Conservation (phyloP, 1,140 invertebrate species). For the Trichonephila clavata region DNA sequence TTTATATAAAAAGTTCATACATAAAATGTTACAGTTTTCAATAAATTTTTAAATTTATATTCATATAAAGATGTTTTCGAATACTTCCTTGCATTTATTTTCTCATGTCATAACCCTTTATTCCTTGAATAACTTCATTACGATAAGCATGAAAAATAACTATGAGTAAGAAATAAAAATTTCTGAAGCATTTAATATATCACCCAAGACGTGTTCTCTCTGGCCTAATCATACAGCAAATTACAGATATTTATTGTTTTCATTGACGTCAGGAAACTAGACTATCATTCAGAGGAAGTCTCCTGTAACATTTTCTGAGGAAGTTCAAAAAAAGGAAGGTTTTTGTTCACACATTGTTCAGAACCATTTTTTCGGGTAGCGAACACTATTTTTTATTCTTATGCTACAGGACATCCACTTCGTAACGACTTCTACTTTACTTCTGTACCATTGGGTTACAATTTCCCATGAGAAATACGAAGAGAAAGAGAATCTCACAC, state of each 20-base stretch:
- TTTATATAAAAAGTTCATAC: too few relatives aligned
- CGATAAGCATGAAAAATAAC: too few relatives aligned
- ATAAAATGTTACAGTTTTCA: too few relatives aligned
- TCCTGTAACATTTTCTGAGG: not conserved
- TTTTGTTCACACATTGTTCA: constrained; percentile 21
- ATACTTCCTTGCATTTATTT: too few relatives aligned
- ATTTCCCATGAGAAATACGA: constrained; percentile 36
- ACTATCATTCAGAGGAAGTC: not conserved
- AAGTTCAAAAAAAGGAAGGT: not conserved
- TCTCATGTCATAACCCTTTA: too few relatives aligned
- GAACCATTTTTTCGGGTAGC: constrained; percentile 41
- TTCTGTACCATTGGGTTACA: constrained; percentile 20
- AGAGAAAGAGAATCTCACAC: not conserved
- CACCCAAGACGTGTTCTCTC: not conserved
- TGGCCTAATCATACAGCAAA: constrained; percentile 1
- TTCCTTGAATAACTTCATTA: too few relatives aligned
- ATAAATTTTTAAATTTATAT: too few relatives aligned
- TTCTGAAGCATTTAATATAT: not conserved
- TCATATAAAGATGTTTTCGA: too few relatives aligned
- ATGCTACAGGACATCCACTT: constrained; percentile 36
- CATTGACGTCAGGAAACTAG: not conserved
- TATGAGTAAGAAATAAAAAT: not conserved
- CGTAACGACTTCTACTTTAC: constrained; percentile 32
- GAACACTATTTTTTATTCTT: not conserved
- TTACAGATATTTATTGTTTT: constrained; percentile 22